Evolutionary conservation across 2,888 invertebrate species (phyloP).

Genomic region (Platerodrilus igneus): DNA sequence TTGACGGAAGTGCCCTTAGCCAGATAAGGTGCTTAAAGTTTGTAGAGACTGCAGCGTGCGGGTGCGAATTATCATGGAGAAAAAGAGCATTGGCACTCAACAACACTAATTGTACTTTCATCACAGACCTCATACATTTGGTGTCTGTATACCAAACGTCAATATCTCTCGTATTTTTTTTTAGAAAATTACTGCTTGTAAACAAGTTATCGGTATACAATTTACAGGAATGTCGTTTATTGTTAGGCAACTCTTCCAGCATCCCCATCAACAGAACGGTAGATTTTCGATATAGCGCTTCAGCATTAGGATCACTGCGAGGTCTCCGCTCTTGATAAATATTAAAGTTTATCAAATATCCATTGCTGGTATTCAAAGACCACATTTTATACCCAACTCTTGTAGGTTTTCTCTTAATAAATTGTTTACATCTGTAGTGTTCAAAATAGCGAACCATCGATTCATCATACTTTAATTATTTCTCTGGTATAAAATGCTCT

Average conservation of each 20-base stretch:
- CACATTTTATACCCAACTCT: constrained; percentile 37
- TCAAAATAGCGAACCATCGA: constrained; percentile 35
- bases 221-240: not conserved
- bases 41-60: too few relatives aligned
- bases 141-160: not conserved
- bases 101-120: too few relatives aligned
- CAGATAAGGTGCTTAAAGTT: too few relatives aligned
- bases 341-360: constrained; percentile 37
- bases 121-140: too few relatives aligned
- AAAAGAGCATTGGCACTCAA: too few relatives aligned
- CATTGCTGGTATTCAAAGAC: constrained; percentile 30
- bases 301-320: constrained; percentile 5
- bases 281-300: constrained; percentile 9
- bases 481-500: not conserved
- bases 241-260: not conserved
- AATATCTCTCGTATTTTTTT: not conserved
- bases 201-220: not conserved
- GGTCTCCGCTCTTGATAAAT: constrained; percentile 32
- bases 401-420: constrained; percentile 36
- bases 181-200: not conserved
- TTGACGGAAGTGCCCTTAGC: too few relatives aligned
- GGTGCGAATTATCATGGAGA: too few relatives aligned
- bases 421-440: constrained; percentile 33
- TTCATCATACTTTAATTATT: constrained; percentile 27
- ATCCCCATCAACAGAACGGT: too few relatives aligned